phyloP scores from a whole-genome alignment of 2,113 vertebrate species.

The Anhinga rufa region DNA sequence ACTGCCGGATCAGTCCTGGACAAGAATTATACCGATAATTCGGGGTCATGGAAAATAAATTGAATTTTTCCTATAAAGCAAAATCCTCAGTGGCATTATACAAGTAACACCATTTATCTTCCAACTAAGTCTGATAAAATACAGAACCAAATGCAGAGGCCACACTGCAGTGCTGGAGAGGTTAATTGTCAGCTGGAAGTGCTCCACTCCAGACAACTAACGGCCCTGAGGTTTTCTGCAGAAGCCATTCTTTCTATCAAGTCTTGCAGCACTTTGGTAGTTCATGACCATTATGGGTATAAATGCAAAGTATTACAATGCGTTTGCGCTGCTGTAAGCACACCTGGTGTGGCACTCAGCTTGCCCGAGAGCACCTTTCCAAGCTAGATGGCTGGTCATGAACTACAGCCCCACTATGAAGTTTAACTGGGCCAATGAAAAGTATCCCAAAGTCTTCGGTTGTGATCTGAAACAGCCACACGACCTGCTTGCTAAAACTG shows the following conservation, averaged over 20 bases:
- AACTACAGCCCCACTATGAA: background rate
- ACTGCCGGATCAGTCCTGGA: background rate
- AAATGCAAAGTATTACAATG: background rate
- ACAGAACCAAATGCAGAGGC: background rate
- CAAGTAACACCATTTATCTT: background rate
- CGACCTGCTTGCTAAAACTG: background rate
- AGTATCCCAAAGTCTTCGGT: background rate
- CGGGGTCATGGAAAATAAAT: background rate
- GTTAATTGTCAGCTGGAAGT: background rate
- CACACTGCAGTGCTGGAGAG: background rate
- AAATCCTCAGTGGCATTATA: background rate
- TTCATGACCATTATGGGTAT: background rate
- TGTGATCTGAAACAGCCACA: background rate
- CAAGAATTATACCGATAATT: background rate
- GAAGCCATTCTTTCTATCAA: background rate
- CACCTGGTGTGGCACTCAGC: background rate
- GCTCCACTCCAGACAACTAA: background rate
- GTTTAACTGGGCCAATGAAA: background rate
- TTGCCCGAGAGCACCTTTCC: background rate
- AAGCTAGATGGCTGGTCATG: background rate
- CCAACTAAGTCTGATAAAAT: background rate
- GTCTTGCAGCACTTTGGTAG: background rate
- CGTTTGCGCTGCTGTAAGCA: background rate
- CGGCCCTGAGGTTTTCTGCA: background rate
- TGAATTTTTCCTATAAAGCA: background rate